Base-by-base conservation (phyloP, 2,113 vertebrate species). In the Antigone vipio region DNA sequence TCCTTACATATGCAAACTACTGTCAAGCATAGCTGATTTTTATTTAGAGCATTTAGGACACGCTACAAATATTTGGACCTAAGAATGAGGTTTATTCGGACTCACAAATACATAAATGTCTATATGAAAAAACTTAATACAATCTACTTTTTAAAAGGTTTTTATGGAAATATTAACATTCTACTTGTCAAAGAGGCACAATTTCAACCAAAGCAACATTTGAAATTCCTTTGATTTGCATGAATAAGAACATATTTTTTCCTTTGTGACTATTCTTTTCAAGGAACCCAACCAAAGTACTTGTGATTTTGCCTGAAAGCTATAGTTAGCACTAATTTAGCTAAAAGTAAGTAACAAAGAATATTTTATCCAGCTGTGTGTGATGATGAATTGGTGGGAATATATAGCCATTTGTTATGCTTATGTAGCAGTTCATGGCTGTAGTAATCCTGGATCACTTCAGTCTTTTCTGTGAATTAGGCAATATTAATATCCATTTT, bases 361-460 rank as follows among this genome's bases (percentile, higher is more conserved):
- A 38, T 90, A 69, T 91, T 92, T 84, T 89, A 92, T 80, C 55
- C 40, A 91, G 52, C 56, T 86, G 32, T 40, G 19, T 75, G 68
- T 84, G 69, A 49, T 55, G 40, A 50, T 94, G 49, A 77, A 88
- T 88, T 94, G 47, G 29, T 59, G 64, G 59, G 69, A 82, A 59
- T 79, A 64, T 52, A 69, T 60, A 85, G 67, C 44, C 53, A 76
- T 85, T 92, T 91, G 53, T 92, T 86, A 73, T 89, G 63, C 75
- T 68, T 88, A 44, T 71, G 15, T 74, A 78, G 81, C 62, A 75
- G 71, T 76, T 95, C 78, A 90, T 79, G 72, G 79, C 69, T 82
- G 52, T 77, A 85, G 76, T 88, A 88, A 85, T 85, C 62, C 74
- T 50, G 58, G 60, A 95, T 96, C 74, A 50, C 56, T 81, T 92